Conservation (phyloP, 2,113 vertebrate species). For the Ovis canadensis region DNA sequence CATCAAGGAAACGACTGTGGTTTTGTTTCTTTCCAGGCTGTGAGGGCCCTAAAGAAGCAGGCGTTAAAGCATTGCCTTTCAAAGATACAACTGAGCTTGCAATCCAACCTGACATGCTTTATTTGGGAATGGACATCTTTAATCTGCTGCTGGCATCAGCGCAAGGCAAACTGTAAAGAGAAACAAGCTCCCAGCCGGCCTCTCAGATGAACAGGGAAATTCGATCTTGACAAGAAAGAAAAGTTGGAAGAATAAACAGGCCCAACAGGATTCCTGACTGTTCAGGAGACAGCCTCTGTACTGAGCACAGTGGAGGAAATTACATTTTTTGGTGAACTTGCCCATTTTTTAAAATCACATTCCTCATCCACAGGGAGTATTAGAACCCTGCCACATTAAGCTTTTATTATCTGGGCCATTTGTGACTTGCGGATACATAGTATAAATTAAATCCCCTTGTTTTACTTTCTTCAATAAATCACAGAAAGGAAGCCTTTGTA, state of each 20-base stretch:
- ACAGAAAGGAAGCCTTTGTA: neutral
- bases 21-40: neutral
- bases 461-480: neutral
- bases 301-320: neutral
- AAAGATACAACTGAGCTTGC: neutral
- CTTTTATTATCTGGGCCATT: neutral
- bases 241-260: neutral
- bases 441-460: neutral
- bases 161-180: neutral
- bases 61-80: neutral
- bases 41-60: neutral
- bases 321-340: neutral
- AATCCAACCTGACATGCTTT: neutral
- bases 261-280: neutral
- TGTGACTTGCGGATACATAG: neutral
- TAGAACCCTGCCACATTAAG: neutral
- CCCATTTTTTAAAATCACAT: neutral
- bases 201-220: neutral
- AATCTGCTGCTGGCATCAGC: neutral
- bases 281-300: neutral
- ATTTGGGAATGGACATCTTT: neutral
- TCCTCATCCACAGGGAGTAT: neutral
- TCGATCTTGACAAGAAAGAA: neutral
- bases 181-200: neutral
- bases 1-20: accelerated